Percentiles rank a stretch among this genome's conserved stretches.
These are phyloP conservation scores for Lutraria rhynchaena DNA, from an alignment of 1,140 invertebrate genomes.

Conservation along the genomic window DNA sequence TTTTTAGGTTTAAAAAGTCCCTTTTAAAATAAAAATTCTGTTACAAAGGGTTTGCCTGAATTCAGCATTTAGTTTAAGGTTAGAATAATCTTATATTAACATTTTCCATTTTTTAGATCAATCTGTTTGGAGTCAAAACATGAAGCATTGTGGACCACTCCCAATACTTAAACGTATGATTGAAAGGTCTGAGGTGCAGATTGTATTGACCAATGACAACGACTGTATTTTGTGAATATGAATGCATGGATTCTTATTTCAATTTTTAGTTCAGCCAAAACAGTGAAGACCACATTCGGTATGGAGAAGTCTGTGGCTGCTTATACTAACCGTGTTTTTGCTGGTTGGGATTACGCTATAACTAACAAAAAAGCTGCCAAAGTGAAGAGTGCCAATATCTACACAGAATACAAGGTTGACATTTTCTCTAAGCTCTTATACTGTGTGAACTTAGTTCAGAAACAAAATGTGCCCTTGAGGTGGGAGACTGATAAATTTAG, in stretches of 20 bases:
- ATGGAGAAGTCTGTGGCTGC: conserved; percentile 58
- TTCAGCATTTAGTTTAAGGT: too few species aligned
- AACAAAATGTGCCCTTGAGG: too few species aligned
- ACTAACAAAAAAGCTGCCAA: conserved; percentile 86
- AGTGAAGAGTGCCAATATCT: conserved; percentile 86
- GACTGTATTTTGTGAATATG: background rate
- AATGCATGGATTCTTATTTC: background rate
- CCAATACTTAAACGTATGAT: background rate
- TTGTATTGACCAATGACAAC: background rate
- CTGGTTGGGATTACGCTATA: conserved; percentile 90
- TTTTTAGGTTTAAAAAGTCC: too few species aligned
- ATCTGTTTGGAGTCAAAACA: too few species aligned
- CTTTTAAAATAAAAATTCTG: too few species aligned
- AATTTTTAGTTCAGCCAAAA: conserved; percentile 81
- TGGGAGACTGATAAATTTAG: too few species aligned
- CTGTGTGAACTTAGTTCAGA: too few species aligned
- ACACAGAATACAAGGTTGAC: conserved; percentile 86
- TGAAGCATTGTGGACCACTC: too few species aligned
- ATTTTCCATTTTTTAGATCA: too few species aligned
- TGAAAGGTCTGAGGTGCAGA: background rate
- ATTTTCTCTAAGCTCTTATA: too few species aligned
- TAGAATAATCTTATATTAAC: too few species aligned
- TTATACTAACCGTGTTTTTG: conserved; percentile 86
- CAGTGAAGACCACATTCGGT: conserved; percentile 75
- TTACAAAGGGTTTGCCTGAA: too few species aligned